These are phyloP conservation scores for Petroica traversi DNA, from an alignment of 2,113 vertebrate species.

Conservation along the genomic window DNA sequence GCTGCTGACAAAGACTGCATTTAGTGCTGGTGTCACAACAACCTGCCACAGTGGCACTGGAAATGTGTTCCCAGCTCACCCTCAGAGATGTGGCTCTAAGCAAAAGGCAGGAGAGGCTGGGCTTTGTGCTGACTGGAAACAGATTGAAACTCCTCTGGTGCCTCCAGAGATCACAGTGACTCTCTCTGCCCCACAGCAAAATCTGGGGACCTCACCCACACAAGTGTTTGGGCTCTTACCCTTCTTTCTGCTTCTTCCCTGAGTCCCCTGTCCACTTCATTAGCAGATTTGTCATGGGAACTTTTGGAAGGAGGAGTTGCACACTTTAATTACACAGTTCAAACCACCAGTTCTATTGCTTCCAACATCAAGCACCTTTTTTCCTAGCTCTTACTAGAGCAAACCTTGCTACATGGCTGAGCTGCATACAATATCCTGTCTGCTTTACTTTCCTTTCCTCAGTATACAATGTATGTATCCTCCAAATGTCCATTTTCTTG, in stretches of 20 bases:
- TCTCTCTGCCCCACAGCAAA: neutral
- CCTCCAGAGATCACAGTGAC: accelerated
- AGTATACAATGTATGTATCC: neutral
- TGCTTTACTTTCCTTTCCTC: neutral
- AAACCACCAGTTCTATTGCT: neutral
- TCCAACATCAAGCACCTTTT: neutral
- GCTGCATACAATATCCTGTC: neutral
- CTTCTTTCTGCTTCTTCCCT: neutral
- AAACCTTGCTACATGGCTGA: neutral
- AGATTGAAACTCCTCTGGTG: neutral
- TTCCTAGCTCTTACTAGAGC: neutral
- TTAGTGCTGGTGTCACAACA: neutral
- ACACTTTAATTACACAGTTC: neutral
- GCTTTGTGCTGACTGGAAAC: neutral
- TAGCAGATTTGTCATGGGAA: neutral
- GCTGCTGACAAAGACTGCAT: neutral
- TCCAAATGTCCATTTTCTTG: neutral
- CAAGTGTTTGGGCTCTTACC: neutral
- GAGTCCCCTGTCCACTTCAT: neutral
- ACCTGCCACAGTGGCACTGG: neutral
- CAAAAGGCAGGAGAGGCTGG: neutral
- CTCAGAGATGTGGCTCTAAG: neutral
- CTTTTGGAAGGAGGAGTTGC: neutral
- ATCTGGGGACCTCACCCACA: neutral
- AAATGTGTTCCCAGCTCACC: neutral